These are phyloP conservation scores for Bufotes viridis DNA, from an alignment of 2,797 vertebrate species.

Conservation along the genomic window DNA sequence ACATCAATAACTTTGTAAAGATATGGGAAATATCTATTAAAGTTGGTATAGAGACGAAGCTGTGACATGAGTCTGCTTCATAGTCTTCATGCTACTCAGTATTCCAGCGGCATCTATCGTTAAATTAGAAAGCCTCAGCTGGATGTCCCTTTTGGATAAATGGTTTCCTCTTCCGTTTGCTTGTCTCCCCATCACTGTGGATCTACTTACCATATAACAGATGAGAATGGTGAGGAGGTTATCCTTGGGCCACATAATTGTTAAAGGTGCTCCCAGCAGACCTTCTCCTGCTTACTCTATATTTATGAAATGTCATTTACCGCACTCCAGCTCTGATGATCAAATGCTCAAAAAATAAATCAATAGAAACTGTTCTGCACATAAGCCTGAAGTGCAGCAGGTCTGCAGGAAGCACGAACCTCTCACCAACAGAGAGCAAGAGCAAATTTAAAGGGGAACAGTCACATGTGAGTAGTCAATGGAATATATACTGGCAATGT, in stretches of 20 bases:
- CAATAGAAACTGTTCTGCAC: constrained; percentile 40
- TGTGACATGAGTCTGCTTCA: neutral
- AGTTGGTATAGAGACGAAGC: neutral
- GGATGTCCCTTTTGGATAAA: constrained; percentile 42
- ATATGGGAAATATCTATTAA: neutral
- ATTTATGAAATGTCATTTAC: constrained; percentile 57
- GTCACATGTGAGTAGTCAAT: neutral
- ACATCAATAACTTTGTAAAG: neutral
- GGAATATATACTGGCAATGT: neutral
- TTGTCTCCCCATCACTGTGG: constrained; percentile 28
- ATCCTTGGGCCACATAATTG: constrained; percentile 48
- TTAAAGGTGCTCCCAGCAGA: constrained; percentile 32
- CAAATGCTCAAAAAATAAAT: constrained; percentile 48
- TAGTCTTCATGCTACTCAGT: neutral
- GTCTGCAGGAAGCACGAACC: constrained; percentile 15
- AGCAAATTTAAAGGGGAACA: neutral
- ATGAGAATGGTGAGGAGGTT: constrained; percentile 48
- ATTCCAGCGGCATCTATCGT: constrained; percentile 33
- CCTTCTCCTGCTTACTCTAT: constrained; percentile 22
- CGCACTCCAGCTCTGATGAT: constrained; percentile 23
- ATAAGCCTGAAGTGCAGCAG: neutral
- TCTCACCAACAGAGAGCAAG: constrained; percentile 6
- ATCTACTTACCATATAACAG: constrained; percentile 53
- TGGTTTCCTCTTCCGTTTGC: constrained; percentile 39
- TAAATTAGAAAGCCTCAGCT: constrained; percentile 31